phyloP scores from a whole-genome alignment of 2,888 invertebrate species.

The Parnassius orleans region DNA sequence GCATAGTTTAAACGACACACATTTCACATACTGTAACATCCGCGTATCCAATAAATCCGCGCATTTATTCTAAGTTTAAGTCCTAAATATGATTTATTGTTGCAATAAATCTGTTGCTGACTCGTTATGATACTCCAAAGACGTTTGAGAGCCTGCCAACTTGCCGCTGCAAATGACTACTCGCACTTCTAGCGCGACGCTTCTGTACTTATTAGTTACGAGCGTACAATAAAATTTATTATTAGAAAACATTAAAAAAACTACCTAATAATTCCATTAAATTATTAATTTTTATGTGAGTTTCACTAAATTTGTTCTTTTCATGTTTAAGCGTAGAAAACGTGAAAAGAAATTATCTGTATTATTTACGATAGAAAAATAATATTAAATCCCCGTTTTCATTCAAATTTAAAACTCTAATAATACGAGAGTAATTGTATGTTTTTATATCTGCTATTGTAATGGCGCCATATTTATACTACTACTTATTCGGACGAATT shows the following conservation, averaged over 20 bases:
- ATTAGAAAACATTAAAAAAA: conserved; percentile 14
- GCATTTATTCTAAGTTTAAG: conserved; percentile 48
- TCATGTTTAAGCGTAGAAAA: too few species aligned
- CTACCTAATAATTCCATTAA: background rate
- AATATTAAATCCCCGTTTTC: too few species aligned
- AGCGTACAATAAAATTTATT: conserved; percentile 17
- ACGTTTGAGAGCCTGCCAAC: conserved; percentile 72
- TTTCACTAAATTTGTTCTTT: too few species aligned
- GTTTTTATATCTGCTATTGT: too few species aligned
- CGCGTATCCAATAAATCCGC: conserved; percentile 41
- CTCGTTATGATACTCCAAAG: conserved; percentile 60
- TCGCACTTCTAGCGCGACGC: conserved; percentile 29
- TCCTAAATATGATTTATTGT: conserved; percentile 63
- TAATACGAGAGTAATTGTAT: too few species aligned
- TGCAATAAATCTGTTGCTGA: conserved; percentile 62
- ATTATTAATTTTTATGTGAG: background rate
- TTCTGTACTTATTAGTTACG: conserved; percentile 23
- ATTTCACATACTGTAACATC: conserved; percentile 28
- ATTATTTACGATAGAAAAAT: too few species aligned
- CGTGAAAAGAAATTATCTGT: too few species aligned
- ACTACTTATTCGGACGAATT: too few species aligned
- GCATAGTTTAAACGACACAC: conserved; percentile 15
- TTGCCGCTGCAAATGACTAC: conserved; percentile 50
- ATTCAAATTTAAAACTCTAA: too few species aligned
- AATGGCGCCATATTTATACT: too few species aligned